These are phyloP conservation scores for Montipora efflorescens DNA, from an alignment of 64 coral and sea anemone species.

Conservation along the genomic window DNA sequence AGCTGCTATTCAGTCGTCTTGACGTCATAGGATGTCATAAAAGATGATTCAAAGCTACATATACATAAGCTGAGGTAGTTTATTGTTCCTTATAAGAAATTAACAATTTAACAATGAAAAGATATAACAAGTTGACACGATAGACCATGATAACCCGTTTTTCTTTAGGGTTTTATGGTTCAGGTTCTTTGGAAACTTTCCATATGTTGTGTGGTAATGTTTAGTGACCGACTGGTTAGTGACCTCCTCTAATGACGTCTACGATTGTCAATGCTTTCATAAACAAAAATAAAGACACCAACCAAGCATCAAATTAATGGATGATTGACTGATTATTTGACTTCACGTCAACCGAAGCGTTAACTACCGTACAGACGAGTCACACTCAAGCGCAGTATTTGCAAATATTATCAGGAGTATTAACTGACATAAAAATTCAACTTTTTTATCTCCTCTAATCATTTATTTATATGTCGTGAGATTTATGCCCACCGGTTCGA, in stretches of 20 bases:
- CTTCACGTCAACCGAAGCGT: constrained; percentile 2
- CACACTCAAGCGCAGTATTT: neutral
- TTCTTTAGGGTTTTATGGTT: neutral
- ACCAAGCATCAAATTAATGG: constrained; percentile 9
- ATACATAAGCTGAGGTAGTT: neutral
- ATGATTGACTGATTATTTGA: constrained; percentile 23
- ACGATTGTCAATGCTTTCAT: neutral
- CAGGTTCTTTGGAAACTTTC: no score
- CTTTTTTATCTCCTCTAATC: neutral
- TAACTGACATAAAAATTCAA: neutral
- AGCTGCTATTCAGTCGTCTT: neutral
- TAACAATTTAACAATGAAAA: neutral
- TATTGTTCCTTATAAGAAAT: neutral
- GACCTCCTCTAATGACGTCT: neutral
- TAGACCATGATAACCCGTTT: neutral
- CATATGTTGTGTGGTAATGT: no score
- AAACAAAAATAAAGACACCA: neutral
- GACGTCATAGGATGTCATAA: constrained; percentile 38
- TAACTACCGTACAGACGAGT: neutral
- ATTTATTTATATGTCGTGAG: neutral
- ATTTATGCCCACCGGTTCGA: neutral
- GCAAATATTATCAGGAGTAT: no score
- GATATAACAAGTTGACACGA: neutral
- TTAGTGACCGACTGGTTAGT: no score
- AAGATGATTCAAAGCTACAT: constrained; percentile 9